Evolutionary conservation across 2,113 vertebrate genomes (phyloP).

Genomic region (Grammomys surdaster): DNA sequence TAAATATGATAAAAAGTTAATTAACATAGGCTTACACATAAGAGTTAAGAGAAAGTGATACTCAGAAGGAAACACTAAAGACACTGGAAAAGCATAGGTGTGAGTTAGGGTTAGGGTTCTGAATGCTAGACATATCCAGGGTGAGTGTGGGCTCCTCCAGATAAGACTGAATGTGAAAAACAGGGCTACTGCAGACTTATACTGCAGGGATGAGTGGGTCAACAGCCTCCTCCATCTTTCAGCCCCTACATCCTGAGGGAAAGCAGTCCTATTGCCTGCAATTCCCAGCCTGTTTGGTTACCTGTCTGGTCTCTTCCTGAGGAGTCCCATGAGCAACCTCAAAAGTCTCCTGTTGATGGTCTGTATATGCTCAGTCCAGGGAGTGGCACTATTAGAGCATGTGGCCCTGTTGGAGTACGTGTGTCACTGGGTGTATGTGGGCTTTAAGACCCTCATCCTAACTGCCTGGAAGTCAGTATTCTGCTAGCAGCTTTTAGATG

Average conservation of each 20-base stretch:
- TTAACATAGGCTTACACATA: not conserved
- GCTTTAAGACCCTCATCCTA: too few species aligned
- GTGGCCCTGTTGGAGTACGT: too few species aligned
- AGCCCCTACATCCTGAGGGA: conserved; percentile 10
- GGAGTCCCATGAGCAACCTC: not conserved
- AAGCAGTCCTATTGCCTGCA: conserved; percentile 39
- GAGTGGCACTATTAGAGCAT: too few species aligned
- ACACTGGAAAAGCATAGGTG: not conserved
- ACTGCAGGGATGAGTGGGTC: conserved; percentile 23
- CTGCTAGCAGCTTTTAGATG: too few species aligned
- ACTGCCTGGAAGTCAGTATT: too few species aligned
- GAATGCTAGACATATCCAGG: not conserved
- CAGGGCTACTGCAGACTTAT: not conserved
- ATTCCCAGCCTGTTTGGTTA: not conserved
- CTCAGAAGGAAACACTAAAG: not conserved
- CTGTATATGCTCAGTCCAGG: too few species aligned
- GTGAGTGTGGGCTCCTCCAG: not conserved
- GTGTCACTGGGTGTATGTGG: too few species aligned
- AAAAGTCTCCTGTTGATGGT: not conserved
- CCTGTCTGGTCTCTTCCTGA: not conserved
- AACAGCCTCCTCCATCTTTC: conserved; percentile 35
- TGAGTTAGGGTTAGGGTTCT: not conserved
- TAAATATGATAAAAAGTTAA: not conserved
- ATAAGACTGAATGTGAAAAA: conserved; percentile 34
- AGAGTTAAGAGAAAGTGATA: not conserved